phyloP scores from a whole-genome alignment of 1,140 invertebrate species.

The Dreissena polymorpha region DNA sequence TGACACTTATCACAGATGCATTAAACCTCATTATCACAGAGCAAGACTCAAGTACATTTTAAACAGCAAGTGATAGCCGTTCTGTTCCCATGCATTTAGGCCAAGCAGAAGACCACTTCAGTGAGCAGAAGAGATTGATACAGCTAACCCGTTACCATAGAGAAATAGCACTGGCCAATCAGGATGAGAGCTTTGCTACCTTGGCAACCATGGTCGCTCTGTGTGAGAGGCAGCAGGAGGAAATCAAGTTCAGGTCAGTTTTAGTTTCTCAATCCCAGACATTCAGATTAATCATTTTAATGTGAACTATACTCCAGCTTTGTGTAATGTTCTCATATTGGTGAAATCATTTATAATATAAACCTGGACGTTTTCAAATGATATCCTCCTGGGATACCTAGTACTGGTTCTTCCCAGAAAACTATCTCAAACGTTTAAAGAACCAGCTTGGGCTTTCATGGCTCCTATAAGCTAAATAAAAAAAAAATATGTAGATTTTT shows the following conservation, averaged over 20 bases:
- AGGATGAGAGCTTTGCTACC: constrained; percentile 55
- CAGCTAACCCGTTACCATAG: constrained; percentile 62
- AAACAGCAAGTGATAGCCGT: too few relatives aligned
- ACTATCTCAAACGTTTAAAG: too few relatives aligned
- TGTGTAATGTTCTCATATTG: background rate
- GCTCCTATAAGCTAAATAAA: too few relatives aligned
- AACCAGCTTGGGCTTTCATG: too few relatives aligned
- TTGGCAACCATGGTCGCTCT: constrained; percentile 65
- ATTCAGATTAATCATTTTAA: background rate
- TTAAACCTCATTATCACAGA: too few relatives aligned
- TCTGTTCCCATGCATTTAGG: constrained; percentile 39
- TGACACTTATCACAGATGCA: too few relatives aligned
- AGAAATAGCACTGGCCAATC: constrained; percentile 56
- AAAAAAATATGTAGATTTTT: too few relatives aligned
- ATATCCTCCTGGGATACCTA: too few relatives aligned
- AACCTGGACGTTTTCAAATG: too few relatives aligned
- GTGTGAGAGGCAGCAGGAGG: constrained; percentile 64
- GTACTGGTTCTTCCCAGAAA: too few relatives aligned
- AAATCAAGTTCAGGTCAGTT: constrained; percentile 46
- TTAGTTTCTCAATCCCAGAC: background rate
- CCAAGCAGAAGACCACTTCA: constrained; percentile 58
- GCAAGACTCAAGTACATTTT: too few relatives aligned
- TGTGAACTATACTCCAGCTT: background rate
- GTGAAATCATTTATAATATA: background rate
- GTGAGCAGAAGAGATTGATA: constrained; percentile 58